Percentiles rank a stretch among this genome's conserved stretches.
Evolutionary conservation across 2,113 vertebrate species (phyloP).

Genomic region (Ranitomeya imitator): DNA sequence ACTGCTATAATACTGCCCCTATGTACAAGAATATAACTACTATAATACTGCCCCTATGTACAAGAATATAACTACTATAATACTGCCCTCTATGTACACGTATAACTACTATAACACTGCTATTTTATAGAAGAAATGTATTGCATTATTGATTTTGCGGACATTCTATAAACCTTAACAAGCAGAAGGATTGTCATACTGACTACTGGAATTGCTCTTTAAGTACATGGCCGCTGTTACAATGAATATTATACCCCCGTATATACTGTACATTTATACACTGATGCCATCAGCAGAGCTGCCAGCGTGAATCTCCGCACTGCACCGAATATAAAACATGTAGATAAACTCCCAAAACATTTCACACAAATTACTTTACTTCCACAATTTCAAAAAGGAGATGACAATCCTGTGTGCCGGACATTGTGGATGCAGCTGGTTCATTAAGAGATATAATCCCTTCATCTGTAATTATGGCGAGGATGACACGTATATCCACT

Average conservation of each 20-base stretch:
- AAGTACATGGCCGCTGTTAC: background rate
- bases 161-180: no score
- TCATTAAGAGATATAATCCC: constrained; percentile 20
- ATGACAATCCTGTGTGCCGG: background rate
- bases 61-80: no score
- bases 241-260: background rate
- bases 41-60: background rate
- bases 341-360: background rate
- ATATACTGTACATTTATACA: background rate
- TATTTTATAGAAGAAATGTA: no score
- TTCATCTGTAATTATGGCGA: constrained; percentile 33
- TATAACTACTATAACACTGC: no score
- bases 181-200: no score
- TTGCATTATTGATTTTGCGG: no score
- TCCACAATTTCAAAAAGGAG: background rate
- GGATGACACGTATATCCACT: constrained; percentile 3
- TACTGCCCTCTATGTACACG: no score
- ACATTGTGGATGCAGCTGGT: background rate
- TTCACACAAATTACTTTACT: constrained; percentile 29
- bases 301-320: background rate
- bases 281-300: background rate
- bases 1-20: background rate
- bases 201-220: no score
- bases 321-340: background rate
- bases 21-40: constrained; percentile 18